Base-by-base conservation (phyloP, 2,113 vertebrate species). In the Oreochromis spilurus region DNA sequence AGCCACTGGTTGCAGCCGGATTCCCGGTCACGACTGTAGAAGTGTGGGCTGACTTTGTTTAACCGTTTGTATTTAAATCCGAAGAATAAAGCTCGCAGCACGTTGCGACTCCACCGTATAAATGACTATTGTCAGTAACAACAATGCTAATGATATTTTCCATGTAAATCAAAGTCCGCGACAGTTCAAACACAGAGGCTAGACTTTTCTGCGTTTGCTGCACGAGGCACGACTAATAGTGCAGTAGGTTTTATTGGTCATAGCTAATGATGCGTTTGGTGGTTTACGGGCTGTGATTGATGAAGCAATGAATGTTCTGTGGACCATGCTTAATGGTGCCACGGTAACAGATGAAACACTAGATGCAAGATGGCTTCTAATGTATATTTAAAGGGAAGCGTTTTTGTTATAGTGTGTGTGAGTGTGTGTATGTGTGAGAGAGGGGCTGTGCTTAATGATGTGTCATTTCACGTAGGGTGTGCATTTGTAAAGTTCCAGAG, bases 401-500 rank as follows among this genome's bases (percentile, higher is more conserved):
- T 53, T 94, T 92, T 89, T 77, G 85, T 81, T 70, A 45, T 75
- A 40, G 52, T 57, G 79, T 45, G 43, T 45, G 79, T 85, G 53
- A 78, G 82, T 82, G 29, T 60, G 72, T 80, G 75, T 38, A 65
- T 82, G 79, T 83, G 81, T 82, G 4, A 80, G 78, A 82, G 85
- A 88, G 87, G 80, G 81, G 85, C 45, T 65, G 16, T 16, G n/a
- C 88, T 85, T 93, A 87, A 93, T 82, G 78, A 57, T 86, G 88
- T 93, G 89, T 89, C 88, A 83, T 95, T 92, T 93, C 79, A 84
- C 89, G 67, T 88, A 96, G 96, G 95, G 52, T 97, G 96, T 93
- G 96, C 95, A 38, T 96, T 97, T 93, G 96, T 97, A 88, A 97
- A 97, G 94, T 97, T 95, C 87, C 96, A 97, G 94, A 96, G 90